Conservation (phyloP, 2,113 vertebrate genomes). For the Tamias sibiricus region DNA sequence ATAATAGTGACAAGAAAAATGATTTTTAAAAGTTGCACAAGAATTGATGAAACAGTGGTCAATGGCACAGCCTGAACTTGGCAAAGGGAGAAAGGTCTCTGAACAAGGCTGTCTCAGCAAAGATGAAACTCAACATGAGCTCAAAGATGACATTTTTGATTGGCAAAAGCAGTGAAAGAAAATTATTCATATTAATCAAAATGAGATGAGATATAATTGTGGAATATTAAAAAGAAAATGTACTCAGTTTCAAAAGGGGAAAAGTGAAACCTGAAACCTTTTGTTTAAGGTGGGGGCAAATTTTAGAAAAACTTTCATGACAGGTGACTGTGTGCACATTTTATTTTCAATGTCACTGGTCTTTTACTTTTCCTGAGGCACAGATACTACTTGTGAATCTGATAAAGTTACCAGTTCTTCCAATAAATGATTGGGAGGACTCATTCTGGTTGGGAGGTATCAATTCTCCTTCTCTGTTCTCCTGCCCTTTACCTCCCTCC, state of each 20-base stretch:
- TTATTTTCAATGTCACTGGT: neutral
- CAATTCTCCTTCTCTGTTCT: neutral
- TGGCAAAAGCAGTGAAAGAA: neutral
- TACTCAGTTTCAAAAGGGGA: neutral
- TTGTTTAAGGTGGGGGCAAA: neutral
- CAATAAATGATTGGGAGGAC: neutral
- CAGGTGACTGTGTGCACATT: neutral
- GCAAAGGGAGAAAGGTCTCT: neutral
- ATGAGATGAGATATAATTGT: neutral
- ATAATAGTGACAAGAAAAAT: neutral
- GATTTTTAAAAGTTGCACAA: neutral
- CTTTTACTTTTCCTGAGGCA: neutral
- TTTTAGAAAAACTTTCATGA: neutral
- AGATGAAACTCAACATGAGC: neutral
- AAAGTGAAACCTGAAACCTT: neutral
- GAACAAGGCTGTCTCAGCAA: neutral
- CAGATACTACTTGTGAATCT: neutral
- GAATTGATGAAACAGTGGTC: neutral
- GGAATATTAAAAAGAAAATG: neutral
- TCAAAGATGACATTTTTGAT: neutral
- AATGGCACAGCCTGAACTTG: neutral
- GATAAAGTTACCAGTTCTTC: neutral
- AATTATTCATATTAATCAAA: neutral
- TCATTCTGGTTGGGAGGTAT: neutral
- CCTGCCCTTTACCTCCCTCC: neutral